Evolutionary conservation across 35 echinoderm and acorn worm species (phyloP).

Genomic region (Apostichopus parvimensis): DNA sequence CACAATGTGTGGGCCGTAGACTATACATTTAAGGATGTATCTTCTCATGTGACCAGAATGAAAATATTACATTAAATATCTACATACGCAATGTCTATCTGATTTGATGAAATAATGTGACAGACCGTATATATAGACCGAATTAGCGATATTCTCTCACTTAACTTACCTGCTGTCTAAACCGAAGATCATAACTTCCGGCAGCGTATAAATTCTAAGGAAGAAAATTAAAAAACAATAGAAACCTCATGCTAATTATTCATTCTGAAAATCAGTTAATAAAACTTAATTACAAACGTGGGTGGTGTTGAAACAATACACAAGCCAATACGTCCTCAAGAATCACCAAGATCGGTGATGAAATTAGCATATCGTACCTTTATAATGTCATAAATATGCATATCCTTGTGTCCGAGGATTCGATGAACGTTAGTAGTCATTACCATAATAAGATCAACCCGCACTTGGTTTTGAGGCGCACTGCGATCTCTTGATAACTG

Average conservation of each 20-base stretch:
- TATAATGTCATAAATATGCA: conserved; percentile 94
- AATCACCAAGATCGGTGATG: not conserved
- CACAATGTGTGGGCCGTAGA: too few species aligned
- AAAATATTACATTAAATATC: too few species aligned
- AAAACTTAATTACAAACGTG: too few species aligned
- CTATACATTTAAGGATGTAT: too few species aligned
- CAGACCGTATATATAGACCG: not conserved
- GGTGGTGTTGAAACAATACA: too few species aligned
- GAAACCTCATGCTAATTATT: too few species aligned
- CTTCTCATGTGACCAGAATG: too few species aligned
- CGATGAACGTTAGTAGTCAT: conserved; percentile 66
- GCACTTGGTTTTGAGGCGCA: conserved; percentile 72
- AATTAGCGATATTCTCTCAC: too few species aligned
- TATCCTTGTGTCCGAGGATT: conserved; percentile 93
- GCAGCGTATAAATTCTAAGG: conserved; percentile 72
- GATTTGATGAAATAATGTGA: not conserved
- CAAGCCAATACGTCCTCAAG: not conserved
- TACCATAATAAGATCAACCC: conserved; percentile 82
- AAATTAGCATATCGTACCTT: conserved; percentile 57
- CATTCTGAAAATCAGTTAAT: too few species aligned
- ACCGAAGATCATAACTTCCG: conserved; percentile 78
- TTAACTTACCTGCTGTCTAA: conserved; percentile 66
- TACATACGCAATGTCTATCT: too few species aligned
- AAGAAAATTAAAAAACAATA: not conserved
- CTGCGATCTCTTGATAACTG: conserved; percentile 68